A percentile compares a stretch with the other conserved stretches of the same genome.
Evolutionary conservation across 1,140 invertebrate species (phyloP).

Genomic region (Nylanderia fulva): DNA sequence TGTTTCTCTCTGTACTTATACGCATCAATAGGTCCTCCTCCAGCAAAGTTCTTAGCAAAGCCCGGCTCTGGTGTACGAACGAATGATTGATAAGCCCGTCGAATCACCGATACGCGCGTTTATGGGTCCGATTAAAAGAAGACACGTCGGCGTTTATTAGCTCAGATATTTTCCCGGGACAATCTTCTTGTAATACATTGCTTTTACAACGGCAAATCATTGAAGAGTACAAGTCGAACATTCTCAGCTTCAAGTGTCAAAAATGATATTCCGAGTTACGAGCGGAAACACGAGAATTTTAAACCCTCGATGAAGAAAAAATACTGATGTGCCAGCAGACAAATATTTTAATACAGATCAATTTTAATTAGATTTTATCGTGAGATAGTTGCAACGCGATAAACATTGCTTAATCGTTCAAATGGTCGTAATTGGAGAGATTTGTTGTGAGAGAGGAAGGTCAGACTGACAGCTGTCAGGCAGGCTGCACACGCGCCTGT

Average conservation of each 20-base stretch:
- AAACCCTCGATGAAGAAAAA: not conserved
- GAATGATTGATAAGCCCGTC: slow-evolving; percentile 59
- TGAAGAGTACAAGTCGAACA: not conserved
- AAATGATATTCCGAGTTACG: no score
- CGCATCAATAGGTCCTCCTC: slow-evolving; percentile 62
- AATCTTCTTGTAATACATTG: not conserved
- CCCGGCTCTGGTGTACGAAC: not conserved
- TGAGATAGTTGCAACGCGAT: not conserved
- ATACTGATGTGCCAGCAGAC: not conserved
- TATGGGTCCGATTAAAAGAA: not conserved
- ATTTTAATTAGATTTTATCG: not conserved
- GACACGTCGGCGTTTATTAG: slow-evolving; percentile 43
- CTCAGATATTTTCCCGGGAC: not conserved
- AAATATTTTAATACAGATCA: not conserved
- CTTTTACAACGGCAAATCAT: not conserved
- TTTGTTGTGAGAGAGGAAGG: not conserved
- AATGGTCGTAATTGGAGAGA: slow-evolving; percentile 27
- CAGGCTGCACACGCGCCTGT: not conserved
- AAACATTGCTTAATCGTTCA: slow-evolving; percentile 12
- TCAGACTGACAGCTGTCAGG: slow-evolving; percentile 13
- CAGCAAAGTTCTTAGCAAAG: slow-evolving; percentile 23
- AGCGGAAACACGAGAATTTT: not conserved
- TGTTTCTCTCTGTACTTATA: slow-evolving; percentile 65
- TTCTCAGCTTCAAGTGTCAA: no score
- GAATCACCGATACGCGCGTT: slow-evolving; percentile 29